These are phyloP conservation scores for Siniperca obscura DNA, from an alignment of 2,797 vertebrate genomes.

Conservation along the genomic window DNA sequence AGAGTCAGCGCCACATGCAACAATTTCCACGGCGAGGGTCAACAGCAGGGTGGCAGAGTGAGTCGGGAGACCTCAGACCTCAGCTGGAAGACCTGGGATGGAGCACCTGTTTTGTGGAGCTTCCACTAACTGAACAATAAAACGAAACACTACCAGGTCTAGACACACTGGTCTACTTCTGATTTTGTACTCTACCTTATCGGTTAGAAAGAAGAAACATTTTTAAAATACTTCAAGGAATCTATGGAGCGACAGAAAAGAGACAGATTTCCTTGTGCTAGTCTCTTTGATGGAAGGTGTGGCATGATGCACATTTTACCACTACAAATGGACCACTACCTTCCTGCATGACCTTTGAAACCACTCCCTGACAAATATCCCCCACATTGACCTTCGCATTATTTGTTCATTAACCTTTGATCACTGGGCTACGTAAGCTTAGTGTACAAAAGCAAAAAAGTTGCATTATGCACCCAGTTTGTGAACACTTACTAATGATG, in stretches of 20 bases:
- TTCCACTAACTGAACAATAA: slow-evolving; percentile 19
- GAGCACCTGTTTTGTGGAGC: background rate
- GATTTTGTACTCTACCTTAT: background rate
- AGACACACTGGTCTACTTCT: background rate
- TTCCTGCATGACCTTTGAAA: slow-evolving; percentile 23
- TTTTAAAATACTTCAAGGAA: background rate
- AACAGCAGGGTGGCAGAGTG: slow-evolving; percentile 4
- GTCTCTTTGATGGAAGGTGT: slow-evolving; percentile 3
- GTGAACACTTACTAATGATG: slow-evolving; percentile 63
- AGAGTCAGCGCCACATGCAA: slow-evolving; percentile 16
- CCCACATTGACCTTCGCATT: slow-evolving; percentile 54
- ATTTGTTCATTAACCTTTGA: slow-evolving; percentile 67
- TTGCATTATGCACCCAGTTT: slow-evolving; percentile 26
- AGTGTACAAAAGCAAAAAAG: slow-evolving; percentile 43
- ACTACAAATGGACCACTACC: background rate
- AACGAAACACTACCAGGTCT: slow-evolving; percentile 11
- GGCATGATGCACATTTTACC: slow-evolving; percentile 2
- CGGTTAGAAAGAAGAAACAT: background rate
- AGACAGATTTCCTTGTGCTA: background rate
- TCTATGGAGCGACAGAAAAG: background rate
- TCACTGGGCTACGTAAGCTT: slow-evolving; percentile 12
- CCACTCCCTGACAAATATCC: slow-evolving; percentile 14
- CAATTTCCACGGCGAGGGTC: slow-evolving; percentile 27
- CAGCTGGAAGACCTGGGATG: slow-evolving; percentile 3
- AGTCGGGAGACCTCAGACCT: background rate